Percentiles rank a stretch among this genome's conserved stretches.
These are phyloP conservation scores for Tokudaia muenninki DNA, from an alignment of 2,797 vertebrate genomes.

Conservation along the genomic window DNA sequence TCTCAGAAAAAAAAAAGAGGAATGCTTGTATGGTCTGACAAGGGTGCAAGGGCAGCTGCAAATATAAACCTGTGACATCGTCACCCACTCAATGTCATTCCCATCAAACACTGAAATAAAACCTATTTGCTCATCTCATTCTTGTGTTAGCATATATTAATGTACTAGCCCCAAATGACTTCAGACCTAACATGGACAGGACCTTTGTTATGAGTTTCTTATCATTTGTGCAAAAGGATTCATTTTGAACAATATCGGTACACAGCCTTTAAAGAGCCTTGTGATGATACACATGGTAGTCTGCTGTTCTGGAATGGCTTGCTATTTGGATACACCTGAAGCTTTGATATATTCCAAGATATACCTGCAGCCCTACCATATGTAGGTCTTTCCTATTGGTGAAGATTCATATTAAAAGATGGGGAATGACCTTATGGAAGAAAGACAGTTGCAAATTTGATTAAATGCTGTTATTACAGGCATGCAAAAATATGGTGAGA, in stretches of 20 bases:
- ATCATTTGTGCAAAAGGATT: background rate
- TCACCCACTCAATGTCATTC: background rate
- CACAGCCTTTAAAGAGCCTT: background rate
- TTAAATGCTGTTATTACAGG: background rate
- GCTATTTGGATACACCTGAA: background rate
- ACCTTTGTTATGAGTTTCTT: background rate
- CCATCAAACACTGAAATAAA: background rate
- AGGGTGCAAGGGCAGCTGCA: background rate
- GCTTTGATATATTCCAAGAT: background rate
- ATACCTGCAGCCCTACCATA: background rate
- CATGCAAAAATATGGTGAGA: background rate
- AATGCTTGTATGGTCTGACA: background rate
- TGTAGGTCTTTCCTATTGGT: background rate
- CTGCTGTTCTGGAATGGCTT: background rate
- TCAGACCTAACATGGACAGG: background rate
- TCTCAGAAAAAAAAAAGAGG: slow-evolving; percentile 4
- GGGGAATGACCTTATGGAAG: background rate
- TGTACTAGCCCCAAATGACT: background rate
- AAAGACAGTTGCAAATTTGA: background rate
- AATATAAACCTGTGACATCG: background rate
- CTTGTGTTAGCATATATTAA: background rate
- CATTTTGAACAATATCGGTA: background rate
- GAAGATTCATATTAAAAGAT: slow-evolving; percentile 17
- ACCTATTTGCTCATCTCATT: background rate
- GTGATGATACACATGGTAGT: background rate